Conservation (phyloP, 2,888 invertebrate genomes). For the Cephus rjabovi region DNA sequence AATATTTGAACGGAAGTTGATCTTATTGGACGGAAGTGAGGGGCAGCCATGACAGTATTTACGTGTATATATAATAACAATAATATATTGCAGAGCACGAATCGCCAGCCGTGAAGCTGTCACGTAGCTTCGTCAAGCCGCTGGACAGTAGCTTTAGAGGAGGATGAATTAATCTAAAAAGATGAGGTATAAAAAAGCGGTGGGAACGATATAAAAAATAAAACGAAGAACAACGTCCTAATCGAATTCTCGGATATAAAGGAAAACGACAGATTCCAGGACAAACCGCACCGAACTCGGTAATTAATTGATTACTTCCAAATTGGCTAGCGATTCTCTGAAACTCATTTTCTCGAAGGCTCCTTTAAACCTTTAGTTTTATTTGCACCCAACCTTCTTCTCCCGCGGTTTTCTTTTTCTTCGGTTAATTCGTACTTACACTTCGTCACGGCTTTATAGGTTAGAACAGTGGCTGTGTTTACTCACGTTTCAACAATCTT, state of each 20-base stretch:
- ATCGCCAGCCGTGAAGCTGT: background rate
- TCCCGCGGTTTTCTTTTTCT: background rate
- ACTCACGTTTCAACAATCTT: background rate
- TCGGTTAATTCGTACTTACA: background rate
- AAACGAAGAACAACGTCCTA: background rate
- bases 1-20: background rate
- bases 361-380: too few relatives aligned
- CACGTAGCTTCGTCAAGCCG: background rate
- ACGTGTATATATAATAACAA: background rate
- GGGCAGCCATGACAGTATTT: background rate
- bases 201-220: background rate
- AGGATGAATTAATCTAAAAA: background rate
- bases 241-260: background rate
- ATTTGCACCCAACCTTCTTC: background rate
- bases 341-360: background rate
- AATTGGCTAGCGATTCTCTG: background rate
- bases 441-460: background rate
- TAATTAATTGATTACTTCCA: background rate
- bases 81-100: background rate
- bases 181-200: background rate
- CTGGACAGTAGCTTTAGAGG: background rate
- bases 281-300: background rate
- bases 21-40: background rate
- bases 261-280: background rate
- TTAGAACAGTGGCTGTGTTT: background rate